Percentiles rank a stretch among this genome's conserved stretches.
phyloP scores from a whole-genome alignment of 2,888 invertebrate genomes.

The Dyspetes luteomarginatus region DNA sequence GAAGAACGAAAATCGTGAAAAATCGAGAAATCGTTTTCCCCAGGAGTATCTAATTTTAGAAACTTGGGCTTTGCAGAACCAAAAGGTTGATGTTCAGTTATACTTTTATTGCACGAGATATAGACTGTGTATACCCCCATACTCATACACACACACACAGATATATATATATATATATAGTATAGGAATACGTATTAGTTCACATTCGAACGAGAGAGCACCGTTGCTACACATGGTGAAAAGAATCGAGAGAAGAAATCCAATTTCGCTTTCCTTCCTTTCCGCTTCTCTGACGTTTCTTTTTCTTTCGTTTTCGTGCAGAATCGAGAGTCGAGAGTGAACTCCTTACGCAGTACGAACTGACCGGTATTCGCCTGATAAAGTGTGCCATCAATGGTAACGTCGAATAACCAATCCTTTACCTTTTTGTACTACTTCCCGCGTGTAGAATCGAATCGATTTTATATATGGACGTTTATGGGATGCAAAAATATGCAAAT shows the following conservation, averaged over 20 bases:
- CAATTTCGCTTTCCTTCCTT: conserved; percentile 58
- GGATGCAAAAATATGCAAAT: not conserved
- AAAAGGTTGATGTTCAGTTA: conserved; percentile 46
- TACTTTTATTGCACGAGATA: conserved; percentile 39
- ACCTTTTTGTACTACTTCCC: conserved; percentile 25
- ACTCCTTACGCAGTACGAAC: conserved; percentile 34
- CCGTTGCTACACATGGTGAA: conserved; percentile 1
- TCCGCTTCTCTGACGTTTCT: conserved; percentile 48
- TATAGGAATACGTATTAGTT: conserved; percentile 11
- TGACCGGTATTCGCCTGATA: conserved; percentile 50
- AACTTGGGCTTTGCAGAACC: conserved; percentile 25
- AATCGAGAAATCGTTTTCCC: conserved; percentile 65
- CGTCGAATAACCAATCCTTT: conserved; percentile 31
- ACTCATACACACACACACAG: not conserved
- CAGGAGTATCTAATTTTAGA: conserved; percentile 69
- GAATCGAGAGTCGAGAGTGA: conserved; percentile 6
- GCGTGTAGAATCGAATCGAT: not conserved
- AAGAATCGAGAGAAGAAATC: conserved; percentile 53
- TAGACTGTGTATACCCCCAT: not conserved
- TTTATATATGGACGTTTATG: not conserved
- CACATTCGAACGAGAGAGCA: not conserved
- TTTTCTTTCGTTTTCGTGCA: conserved; percentile 4
- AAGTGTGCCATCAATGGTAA: conserved; percentile 34
- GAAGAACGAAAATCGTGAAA: conserved; percentile 49
- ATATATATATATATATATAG: not conserved